phyloP scores from a whole-genome alignment of 2,797 vertebrate genomes.

The Bradypodion ventrale region DNA sequence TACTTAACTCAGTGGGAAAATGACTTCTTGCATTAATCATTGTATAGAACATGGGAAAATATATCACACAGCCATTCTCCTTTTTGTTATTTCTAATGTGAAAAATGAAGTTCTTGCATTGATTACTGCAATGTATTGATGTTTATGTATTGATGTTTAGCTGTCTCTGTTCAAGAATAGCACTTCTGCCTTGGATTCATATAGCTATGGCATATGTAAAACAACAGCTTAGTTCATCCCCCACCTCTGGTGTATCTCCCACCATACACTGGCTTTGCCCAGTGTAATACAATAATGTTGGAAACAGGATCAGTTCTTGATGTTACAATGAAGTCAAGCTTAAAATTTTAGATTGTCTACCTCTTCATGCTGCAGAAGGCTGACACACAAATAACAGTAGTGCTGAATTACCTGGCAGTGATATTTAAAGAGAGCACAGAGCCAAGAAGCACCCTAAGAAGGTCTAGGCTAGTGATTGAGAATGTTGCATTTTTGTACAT shows the following conservation, averaged over 20 bases:
- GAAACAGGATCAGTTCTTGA: background rate
- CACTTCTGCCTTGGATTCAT: background rate
- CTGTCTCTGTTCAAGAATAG: background rate
- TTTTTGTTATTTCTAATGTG: background rate
- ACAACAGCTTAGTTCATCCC: background rate
- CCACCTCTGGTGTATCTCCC: no score
- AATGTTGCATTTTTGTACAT: no score
- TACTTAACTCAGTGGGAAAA: background rate
- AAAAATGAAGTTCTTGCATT: background rate
- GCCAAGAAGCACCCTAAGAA: no score
- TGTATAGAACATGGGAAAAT: background rate
- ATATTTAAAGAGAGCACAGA: no score
- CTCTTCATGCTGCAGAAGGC: background rate
- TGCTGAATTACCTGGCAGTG: no score
- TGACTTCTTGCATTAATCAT: background rate
- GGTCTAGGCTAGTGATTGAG: no score
- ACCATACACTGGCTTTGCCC: background rate
- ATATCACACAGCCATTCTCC: background rate
- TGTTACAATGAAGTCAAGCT: constrained; percentile 31
- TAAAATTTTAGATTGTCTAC: background rate
- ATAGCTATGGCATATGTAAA: background rate
- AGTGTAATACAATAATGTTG: accelerated
- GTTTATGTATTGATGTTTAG: background rate
- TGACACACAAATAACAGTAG: background rate
- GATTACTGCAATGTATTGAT: background rate